Conservation (phyloP, 2,797 vertebrate species). For the Enteromius anoplus region DNA sequence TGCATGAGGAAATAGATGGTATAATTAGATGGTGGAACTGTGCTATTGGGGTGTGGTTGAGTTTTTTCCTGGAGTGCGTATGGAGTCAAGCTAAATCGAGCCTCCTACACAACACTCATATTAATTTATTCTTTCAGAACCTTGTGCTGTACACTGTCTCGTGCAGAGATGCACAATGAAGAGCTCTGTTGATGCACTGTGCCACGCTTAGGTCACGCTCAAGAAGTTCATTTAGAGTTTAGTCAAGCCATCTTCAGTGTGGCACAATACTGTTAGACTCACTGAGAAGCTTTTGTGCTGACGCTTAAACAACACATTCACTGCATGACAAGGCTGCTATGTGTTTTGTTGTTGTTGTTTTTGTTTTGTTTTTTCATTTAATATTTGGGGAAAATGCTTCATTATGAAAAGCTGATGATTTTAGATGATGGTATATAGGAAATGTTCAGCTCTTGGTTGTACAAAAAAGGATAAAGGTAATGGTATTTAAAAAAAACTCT, state of each 20-base stretch:
- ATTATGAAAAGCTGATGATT: slow-evolving; percentile 30
- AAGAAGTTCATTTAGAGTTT: slow-evolving; percentile 32
- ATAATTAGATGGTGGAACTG: slow-evolving; percentile 54
- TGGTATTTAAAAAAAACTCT: neutral
- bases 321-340: slow-evolving; percentile 5
- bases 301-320: slow-evolving; percentile 17
- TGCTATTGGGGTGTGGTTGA: slow-evolving; percentile 51
- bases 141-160: slow-evolving; percentile 40
- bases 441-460: neutral
- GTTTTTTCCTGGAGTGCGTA: slow-evolving; percentile 36
- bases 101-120: slow-evolving; percentile 53
- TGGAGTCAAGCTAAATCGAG: slow-evolving; percentile 63
- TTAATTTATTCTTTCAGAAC: slow-evolving; percentile 63
- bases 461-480: neutral
- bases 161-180: slow-evolving; percentile 34
- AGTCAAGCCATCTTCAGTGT: slow-evolving; percentile 30
- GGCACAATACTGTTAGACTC: neutral
- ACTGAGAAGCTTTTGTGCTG: slow-evolving; percentile 3
- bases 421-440: neutral
- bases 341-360: neutral
- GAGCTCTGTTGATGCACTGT: neutral
- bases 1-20: slow-evolving; percentile 2
- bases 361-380: neutral
- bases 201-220: neutral
- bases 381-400: neutral